These are phyloP conservation scores for Mus spicilegus DNA, from an alignment of 2,113 vertebrate genomes.

Conservation along the genomic window DNA sequence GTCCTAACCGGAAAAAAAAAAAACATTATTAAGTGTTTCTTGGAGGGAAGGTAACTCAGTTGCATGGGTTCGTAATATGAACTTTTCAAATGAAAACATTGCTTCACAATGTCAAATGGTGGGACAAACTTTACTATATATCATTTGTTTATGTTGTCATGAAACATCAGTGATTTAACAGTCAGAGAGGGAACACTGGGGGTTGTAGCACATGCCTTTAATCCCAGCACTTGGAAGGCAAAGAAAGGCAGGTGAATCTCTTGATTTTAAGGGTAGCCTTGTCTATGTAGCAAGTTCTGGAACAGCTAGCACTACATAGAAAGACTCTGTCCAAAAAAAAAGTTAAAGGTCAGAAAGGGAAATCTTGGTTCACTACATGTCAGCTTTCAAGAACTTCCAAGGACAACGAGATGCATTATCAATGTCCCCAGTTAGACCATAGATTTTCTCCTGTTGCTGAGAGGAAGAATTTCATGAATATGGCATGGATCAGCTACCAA, in stretches of 20 bases:
- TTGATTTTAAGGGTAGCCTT: neutral
- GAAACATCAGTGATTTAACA: slow-evolving; percentile 26
- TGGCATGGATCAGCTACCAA: neutral
- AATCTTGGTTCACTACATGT: neutral
- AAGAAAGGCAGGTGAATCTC: neutral
- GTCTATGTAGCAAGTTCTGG: neutral
- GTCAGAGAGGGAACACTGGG: neutral
- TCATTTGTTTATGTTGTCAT: neutral
- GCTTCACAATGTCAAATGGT: neutral
- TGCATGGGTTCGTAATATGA: neutral
- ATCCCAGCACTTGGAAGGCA: neutral
- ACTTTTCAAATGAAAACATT: neutral
- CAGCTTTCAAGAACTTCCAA: neutral
- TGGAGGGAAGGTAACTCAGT: neutral
- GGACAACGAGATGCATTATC: slow-evolving; percentile 1
- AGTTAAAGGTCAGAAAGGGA: neutral
- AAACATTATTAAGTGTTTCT: neutral
- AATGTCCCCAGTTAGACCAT: neutral
- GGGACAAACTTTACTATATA: neutral
- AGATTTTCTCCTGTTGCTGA: neutral
- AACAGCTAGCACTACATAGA: neutral
- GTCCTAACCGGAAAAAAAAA: neutral
- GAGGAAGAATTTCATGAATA: neutral
- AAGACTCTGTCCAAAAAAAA: neutral
- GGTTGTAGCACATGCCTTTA: neutral